Evolutionary conservation across 2,888 invertebrate species (phyloP).

Genomic region (Rhingia campestris): DNA sequence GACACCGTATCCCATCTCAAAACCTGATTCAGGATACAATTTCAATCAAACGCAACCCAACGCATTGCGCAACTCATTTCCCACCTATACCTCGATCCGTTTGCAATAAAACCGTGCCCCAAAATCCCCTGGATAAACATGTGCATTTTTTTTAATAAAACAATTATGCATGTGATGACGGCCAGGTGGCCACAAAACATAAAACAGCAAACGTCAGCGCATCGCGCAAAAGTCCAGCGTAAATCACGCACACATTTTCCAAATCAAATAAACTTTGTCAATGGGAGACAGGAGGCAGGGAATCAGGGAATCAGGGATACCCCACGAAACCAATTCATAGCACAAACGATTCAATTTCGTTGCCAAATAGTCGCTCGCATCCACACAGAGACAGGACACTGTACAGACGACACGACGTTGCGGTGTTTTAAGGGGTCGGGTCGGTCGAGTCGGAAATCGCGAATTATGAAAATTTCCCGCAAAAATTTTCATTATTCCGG

Average conservation of each 20-base stretch:
- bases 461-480: constrained; percentile 50
- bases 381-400: too few relatives aligned
- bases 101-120: not conserved
- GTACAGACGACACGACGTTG: not conserved
- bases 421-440: not conserved
- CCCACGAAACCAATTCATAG: not conserved
- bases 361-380: not conserved
- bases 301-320: not conserved
- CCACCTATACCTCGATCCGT: too few relatives aligned
- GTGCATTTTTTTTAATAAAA: constrained; percentile 10
- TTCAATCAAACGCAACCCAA: too few relatives aligned
- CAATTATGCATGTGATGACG: constrained; percentile 39
- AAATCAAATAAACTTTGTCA: constrained; percentile 48
- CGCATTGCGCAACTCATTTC: too few relatives aligned
- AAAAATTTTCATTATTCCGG: constrained; percentile 44
- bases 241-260: constrained; percentile 53
- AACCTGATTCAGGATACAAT: too few relatives aligned
- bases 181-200: constrained; percentile 4
- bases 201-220: constrained; percentile 26
- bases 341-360: constrained; percentile 50
- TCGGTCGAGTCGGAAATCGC: not conserved
- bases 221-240: not conserved
- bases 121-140: not conserved
- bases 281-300: not conserved
- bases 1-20: too few relatives aligned